phyloP scores from a whole-genome alignment of 2,888 invertebrate species.

The Drosophila sordidula region DNA sequence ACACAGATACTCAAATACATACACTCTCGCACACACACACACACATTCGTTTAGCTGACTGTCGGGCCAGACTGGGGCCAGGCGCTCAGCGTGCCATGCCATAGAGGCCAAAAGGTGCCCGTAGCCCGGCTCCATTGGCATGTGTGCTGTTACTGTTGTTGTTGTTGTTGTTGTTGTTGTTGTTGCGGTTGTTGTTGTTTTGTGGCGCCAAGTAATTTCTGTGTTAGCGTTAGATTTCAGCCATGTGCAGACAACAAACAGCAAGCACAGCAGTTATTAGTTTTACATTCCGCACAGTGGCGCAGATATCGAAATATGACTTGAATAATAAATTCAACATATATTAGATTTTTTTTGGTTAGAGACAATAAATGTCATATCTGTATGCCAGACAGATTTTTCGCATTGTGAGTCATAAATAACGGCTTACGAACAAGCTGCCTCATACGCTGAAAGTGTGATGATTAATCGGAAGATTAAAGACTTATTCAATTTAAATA shows the following conservation, averaged over 20 bases:
- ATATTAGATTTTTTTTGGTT: no score
- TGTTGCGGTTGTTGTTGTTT: constrained; percentile 33
- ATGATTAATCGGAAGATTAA: no score
- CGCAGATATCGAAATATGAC: neutral
- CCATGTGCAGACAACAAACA: constrained; percentile 67
- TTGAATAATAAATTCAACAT: no score
- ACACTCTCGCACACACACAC: constrained; percentile 15
- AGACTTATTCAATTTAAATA: no score
- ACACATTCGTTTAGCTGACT: constrained; percentile 32
- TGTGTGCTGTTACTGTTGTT: constrained; percentile 33
- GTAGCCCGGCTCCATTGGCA: constrained; percentile 48
- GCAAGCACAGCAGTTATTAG: constrained; percentile 61
- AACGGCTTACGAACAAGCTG: no score
- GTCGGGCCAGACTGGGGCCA: constrained; percentile 69
- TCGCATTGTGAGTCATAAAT: no score
- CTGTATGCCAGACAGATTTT: no score
- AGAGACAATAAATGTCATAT: no score
- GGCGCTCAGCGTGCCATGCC: constrained; percentile 75
- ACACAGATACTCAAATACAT: constrained; percentile 16
- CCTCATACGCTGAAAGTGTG: no score
- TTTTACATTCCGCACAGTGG: constrained; percentile 52
- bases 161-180: constrained; percentile 27
- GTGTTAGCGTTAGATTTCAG: constrained; percentile 73
- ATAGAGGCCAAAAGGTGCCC: constrained; percentile 75
- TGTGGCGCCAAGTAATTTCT: constrained; percentile 73